Base-by-base conservation (phyloP, 2,113 vertebrate genomes). In the Epinephelus moara region DNA sequence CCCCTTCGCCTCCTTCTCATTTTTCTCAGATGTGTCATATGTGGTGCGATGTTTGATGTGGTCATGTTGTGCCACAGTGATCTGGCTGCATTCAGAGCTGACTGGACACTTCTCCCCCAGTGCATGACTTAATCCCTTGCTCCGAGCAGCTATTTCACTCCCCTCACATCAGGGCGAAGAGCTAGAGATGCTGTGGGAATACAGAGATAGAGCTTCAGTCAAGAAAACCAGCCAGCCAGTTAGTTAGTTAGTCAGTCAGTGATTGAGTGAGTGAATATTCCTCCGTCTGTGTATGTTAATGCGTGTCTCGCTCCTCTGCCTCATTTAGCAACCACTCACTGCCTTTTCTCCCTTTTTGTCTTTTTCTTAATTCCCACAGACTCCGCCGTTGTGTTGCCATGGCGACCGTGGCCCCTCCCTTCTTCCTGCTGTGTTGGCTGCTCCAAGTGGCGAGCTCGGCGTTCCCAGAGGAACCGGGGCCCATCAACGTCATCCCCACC, bases 401-500 rank as follows among this genome's bases (percentile, higher is more conserved):
- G 95, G 92, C 79, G 79, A 93, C 91, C 23, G 66, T 75, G 74
- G 85, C 70, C 80, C 87, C 80, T 88, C 90, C 88, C 67, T 86
- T 37, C 82, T 76, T 95, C 79, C 71, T 94, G 76, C 89, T 95
- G 73, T 90, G 88, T 50, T 93, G 93, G 89, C 79, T 96, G 52
- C 90, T 95, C 76, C 94, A 67, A 75, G 71, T 86, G 55, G 89
- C 89, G 47, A 74, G 84, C 90, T 82, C 91, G 0, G 85, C 91
- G 1, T 96, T 96, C 91, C 96, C 95, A 0, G 96, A 96, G 82
- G 95, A 96, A 56, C 91, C 90, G 1, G 95, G 93, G 81, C 94
- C 96, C 25, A 86, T 96, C 71, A 95, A 94, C 92, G 92, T 93
- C 82, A 95, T 95, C 89, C 95, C 94, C 53, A 87, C 94, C 4